Evolutionary conservation across 2,888 invertebrate species (phyloP), one percentile per base, ranked within the genome.

Genomic region (Drosophila buzzatii): DNA sequence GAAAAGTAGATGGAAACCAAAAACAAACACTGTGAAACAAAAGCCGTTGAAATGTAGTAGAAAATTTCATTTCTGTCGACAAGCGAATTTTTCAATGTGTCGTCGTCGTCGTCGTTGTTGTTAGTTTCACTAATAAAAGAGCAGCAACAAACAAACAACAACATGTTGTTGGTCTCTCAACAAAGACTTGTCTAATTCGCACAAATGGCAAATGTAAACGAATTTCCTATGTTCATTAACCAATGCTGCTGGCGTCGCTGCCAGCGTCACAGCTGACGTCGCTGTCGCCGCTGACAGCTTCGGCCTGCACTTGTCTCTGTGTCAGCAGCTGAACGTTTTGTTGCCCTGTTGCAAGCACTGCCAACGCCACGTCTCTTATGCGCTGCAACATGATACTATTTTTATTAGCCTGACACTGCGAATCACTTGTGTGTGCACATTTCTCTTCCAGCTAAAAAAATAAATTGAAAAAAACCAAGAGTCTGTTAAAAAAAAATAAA

Each of bases 171-270:
- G 82, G 79, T 72, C 65, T 42, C 49, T 47, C 31, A 51, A 70
- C 70, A 78, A 79, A 79, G 70, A 70, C 52, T 73, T 76, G 76
- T 78, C 86, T 81, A 83, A 85, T 88, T 85, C 82, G 76, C 85
- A 84, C 85, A 86, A 86, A 89, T 86, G 84, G 86, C 77, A 82
- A 88, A 81, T 82, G 85, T 86, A 82, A 85, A 79, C 85, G 89
- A 87, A 87, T 89, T 86, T 85, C 76, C 65, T 73, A 68, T 83
- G 89, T 86, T 86, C 86, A 88, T 81, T 85, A 81, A 85, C 64
- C 71, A 42, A 57, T 62, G 79, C 63, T 49, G 79, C 58, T 63
- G 59, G n/a, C 37, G 60, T 18, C 18, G 45, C 31, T 39, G 41
- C 16, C 16, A 27, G 14, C 47, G 55, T 42, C 44, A 20, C 20